These are phyloP conservation scores for Mythimna ferrago DNA, from an alignment of 2,888 invertebrate species.

Conservation along the genomic window DNA sequence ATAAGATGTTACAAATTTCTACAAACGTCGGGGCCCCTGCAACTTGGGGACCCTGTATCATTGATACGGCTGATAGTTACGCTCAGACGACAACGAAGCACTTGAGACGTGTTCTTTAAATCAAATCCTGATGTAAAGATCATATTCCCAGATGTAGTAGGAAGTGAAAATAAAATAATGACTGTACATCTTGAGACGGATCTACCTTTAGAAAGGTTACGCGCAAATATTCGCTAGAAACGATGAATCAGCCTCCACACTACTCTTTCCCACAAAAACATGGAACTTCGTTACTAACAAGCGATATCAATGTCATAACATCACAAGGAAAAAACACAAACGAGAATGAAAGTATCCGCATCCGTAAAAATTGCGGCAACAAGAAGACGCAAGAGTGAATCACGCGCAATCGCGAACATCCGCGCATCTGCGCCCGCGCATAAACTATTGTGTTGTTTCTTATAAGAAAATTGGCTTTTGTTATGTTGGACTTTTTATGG, in stretches of 20 bases:
- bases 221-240: background rate
- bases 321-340: conserved; percentile 54
- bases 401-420: conserved; percentile 69
- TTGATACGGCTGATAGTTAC: no score
- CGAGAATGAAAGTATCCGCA: conserved; percentile 68
- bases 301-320: conserved; percentile 54
- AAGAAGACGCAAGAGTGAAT: conserved; percentile 69
- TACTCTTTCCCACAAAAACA: conserved; percentile 54
- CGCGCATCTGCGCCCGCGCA: conserved; percentile 62
- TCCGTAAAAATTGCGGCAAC: conserved; percentile 65
- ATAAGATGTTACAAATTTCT: no score
- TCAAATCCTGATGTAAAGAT: background rate
- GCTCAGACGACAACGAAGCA: background rate
- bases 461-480: conserved; percentile 60
- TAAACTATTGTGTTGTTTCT: conserved; percentile 63
- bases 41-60: no score
- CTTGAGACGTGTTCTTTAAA: background rate
- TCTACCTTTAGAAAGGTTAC: background rate
- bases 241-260: conserved; percentile 30
- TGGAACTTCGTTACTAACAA: conserved; percentile 42
- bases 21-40: no score
- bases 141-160: background rate
- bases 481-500: conserved; percentile 54
- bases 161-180: background rate
- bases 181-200: no score